Base-by-base conservation (phyloP, 1,140 invertebrate genomes). In the Drosophila sp. region DNA sequence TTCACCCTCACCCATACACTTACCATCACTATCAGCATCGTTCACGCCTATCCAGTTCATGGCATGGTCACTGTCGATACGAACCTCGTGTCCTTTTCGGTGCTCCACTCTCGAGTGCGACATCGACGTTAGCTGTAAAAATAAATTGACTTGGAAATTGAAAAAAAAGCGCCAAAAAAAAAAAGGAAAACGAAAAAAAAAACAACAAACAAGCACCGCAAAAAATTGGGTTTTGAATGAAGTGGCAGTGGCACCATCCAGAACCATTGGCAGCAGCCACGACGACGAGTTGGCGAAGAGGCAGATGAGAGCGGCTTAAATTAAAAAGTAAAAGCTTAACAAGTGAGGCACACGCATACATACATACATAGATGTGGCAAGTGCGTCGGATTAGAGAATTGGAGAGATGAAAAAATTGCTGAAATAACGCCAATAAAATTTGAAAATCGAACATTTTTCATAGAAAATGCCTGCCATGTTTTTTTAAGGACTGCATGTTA, bases 141-240 rank as follows among this genome's bases (percentile, higher is more conserved):
- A 87, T 87, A 87, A 87, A 87, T 87, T 89, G 83, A 87, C 84
- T 87, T 87, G 83, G 83, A 87, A 87, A 89, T 87, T 87, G 83
- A 89, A 87, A 87, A 86, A 83, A 83, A 62, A 57, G 65, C 65
- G 56, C 44, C 44, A 60, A 67, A 62, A 75, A 63, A 66, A 66
- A 56, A 76, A 61, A 63, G 68, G 57, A 35, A 64, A 56, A 66
- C 61, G 57, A 76, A 65, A 63, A 70, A 60, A 32, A 65, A 56
- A 65, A 47, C 44, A 50, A 50, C 44, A 50, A 70, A 75, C 60
- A 41, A 41, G 30, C 47, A 25, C 29, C 58, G 41, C 72, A 55
- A 76, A 76, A 55, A 60, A 76, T 70, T 70, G 73, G 35, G 25
- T 56, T 60, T 27, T 33, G 56, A 66, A 76, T 76, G 73, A 76